Base-by-base conservation (phyloP, 2,888 invertebrate species). In the Agrochola circellaris region DNA sequence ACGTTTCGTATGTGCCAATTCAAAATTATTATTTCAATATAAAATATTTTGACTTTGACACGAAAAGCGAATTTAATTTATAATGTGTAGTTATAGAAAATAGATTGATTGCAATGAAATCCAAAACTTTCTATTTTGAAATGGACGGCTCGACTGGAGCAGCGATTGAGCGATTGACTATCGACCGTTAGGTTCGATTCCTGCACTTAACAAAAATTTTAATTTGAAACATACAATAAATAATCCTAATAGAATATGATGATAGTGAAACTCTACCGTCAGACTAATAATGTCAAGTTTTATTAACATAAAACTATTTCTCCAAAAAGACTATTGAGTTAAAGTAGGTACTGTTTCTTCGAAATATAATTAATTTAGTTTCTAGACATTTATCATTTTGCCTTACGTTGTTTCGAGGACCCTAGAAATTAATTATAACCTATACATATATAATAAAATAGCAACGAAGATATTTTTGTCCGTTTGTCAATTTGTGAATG, bases 281-380 rank as follows among this genome's bases (percentile, higher is more conserved):
- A 71, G 0, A 72, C 38, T 26, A 51, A 54, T 30, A 30, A 38
- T 2, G 17, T 54, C 3, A 38, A 6, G n/a, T 38, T 56, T 20
- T 38, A 26, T 26, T 20, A 45, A n/a, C 34, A 17, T 20, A 26
- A 38, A 34, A 26, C 38, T 38, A 30, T 42, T 73, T 30, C 30
- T 73, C 5, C 13, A 17, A 30, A 42, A 69, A 56, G 5, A 20
- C 23, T n/a, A 42, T 26, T 51, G 17, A 17, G 26, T 30, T n/a
- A 30, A 4, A 51, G 2, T 38, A 62, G 23, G 1, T 26, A 51
- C 17, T 30, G n/a, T 30, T 73, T 30, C n/a, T 56, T 56, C n/a
- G 13, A 73, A 73, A 42, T 72, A 26, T 72, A 13, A 56, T 73
- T 30, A 38, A 11, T 73, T 30, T 17, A 11, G 7, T 2, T 73